A percentile compares a stretch with the other conserved stretches of the same genome.
Evolutionary conservation across 2,888 invertebrate species (phyloP).

Genomic region (Spisula solida): DNA sequence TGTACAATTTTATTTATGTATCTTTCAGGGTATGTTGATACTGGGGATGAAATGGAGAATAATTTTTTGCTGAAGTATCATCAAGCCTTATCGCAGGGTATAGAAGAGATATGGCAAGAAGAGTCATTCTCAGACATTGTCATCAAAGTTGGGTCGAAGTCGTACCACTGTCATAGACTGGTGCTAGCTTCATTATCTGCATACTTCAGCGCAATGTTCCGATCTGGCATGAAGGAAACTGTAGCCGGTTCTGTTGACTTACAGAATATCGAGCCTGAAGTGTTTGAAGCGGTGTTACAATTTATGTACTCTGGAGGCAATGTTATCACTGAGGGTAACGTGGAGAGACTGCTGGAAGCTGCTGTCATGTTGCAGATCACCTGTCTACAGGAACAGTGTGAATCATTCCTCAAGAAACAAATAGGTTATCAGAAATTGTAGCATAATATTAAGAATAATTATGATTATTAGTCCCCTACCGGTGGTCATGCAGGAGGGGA

Average conservation of each 20-base stretch:
- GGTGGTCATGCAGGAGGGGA: no score
- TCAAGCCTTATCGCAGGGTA: constrained; percentile 68
- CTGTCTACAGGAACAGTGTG: constrained; percentile 93
- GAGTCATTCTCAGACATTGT: constrained; percentile 71
- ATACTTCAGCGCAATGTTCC: constrained; percentile 73
- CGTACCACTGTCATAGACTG: constrained; percentile 72
- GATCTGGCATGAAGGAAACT: constrained; percentile 75
- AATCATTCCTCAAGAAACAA: constrained; percentile 90
- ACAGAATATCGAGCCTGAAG: constrained; percentile 90
- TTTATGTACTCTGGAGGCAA: constrained; percentile 94
- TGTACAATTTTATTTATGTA: neutral
- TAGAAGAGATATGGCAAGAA: constrained; percentile 67
- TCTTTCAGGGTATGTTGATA: constrained; percentile 20
- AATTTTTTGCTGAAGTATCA: constrained; percentile 60
- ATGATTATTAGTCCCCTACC: no score
- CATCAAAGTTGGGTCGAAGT: constrained; percentile 66
- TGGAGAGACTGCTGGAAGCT: constrained; percentile 91
- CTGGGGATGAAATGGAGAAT: constrained; percentile 31
- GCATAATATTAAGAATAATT: no score
- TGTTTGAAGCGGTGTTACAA: constrained; percentile 93
- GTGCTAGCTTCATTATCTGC: constrained; percentile 72
- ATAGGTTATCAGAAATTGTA: no score
- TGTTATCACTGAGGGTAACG: constrained; percentile 92
- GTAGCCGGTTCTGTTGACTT: constrained; percentile 67
- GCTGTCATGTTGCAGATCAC: constrained; percentile 95